A percentile compares a stretch with the other conserved stretches of the same genome.
Evolutionary conservation across 2,797 vertebrate species (phyloP).

Genomic region (Pogonophryne albipinna): DNA sequence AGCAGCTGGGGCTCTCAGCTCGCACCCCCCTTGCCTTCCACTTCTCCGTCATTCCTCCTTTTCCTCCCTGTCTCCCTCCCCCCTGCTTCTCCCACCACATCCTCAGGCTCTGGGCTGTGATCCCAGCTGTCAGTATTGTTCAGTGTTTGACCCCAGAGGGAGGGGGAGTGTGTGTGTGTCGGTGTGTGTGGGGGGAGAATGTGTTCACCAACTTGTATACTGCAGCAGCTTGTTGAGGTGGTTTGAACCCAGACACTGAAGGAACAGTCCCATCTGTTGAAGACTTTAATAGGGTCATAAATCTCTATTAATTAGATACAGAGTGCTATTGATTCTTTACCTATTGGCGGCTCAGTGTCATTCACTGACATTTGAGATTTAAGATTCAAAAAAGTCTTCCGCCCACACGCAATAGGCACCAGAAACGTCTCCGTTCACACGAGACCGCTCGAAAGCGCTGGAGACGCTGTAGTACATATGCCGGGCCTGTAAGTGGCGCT

Average conservation of each 20-base stretch:
- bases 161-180: constrained; percentile 63
- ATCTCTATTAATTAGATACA: constrained; percentile 75
- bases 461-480: too few relatives aligned
- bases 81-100: constrained; percentile 61
- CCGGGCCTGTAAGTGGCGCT: too few relatives aligned
- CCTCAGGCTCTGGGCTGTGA: constrained; percentile 86
- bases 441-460: too few relatives aligned
- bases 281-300: constrained; percentile 47
- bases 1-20: constrained; percentile 87
- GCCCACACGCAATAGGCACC: too few relatives aligned
- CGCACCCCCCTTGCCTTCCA: constrained; percentile 29
- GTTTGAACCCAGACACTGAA: constrained; percentile 81
- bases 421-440: too few relatives aligned
- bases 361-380: constrained; percentile 16
- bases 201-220: constrained; percentile 70
- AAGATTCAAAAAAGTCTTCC: not conserved
- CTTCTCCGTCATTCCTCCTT: constrained; percentile 64
- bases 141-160: constrained; percentile 87
- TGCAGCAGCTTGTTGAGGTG: constrained; percentile 75
- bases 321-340: constrained; percentile 59
- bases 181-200: constrained; percentile 53
- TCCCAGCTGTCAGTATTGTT: constrained; percentile 97
- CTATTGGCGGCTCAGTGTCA: constrained; percentile 35
- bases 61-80: constrained; percentile 46
- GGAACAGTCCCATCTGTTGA: constrained; percentile 80